Percentiles rank a stretch among this genome's conserved stretches.
Evolutionary conservation across 1,140 invertebrate genomes (phyloP).

Genomic region (Leptopilina clavipes): DNA sequence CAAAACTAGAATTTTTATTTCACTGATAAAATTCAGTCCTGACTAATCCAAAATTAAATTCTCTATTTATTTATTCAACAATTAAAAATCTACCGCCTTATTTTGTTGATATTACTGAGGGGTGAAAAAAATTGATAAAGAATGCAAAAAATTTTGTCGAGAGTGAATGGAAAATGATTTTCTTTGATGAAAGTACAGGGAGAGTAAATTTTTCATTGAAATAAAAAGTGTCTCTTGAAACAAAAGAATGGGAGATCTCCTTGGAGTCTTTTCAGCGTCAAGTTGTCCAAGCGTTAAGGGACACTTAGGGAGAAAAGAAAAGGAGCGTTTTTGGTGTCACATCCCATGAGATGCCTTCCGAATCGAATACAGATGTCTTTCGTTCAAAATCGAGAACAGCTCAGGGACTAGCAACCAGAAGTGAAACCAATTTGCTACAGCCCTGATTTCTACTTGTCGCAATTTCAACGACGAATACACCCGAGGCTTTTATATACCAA

Average conservation of each 20-base stretch:
- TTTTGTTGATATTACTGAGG: too few relatives aligned
- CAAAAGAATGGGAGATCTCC: slow-evolving; percentile 10
- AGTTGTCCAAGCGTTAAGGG: slow-evolving; percentile 31
- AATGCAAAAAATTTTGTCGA: neutral
- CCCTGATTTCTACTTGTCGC: slow-evolving; percentile 18
- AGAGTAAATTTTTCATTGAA: slow-evolving; percentile 17
- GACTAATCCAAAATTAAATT: too few relatives aligned
- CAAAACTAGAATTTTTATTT: too few relatives aligned
- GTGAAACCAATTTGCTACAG: slow-evolving; percentile 26
- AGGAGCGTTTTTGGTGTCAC: slow-evolving; percentile 11
- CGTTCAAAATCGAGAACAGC: slow-evolving; percentile 14
- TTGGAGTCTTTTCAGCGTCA: neutral
- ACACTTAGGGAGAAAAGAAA: slow-evolving; percentile 27
- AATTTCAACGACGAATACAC: slow-evolving; percentile 18
- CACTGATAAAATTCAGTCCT: too few relatives aligned
- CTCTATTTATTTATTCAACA: too few relatives aligned
- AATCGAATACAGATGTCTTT: slow-evolving; percentile 33
- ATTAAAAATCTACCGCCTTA: too few relatives aligned
- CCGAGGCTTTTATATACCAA: neutral
- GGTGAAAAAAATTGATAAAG: neutral
- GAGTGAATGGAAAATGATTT: neutral
- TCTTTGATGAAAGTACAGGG: neutral
- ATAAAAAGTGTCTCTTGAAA: slow-evolving; percentile 2
- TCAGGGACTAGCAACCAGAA: slow-evolving; percentile 5
- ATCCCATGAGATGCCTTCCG: slow-evolving; percentile 16